Evolutionary conservation across 2,888 invertebrate species (phyloP).

Genomic region (Protodeltote pygarga): DNA sequence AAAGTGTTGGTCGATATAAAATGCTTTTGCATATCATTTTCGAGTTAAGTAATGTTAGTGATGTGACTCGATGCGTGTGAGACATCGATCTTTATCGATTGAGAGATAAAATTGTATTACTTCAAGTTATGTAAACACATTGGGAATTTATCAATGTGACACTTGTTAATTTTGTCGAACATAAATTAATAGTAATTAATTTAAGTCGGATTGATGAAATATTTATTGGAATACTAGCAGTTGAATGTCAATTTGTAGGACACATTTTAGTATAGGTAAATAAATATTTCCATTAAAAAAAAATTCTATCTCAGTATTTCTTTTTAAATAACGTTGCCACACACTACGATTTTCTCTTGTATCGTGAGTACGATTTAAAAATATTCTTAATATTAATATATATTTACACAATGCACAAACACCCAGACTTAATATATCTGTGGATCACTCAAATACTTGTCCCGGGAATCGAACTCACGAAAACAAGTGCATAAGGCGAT

Average conservation of each 20-base stretch:
- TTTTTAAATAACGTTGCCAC: too few relatives aligned
- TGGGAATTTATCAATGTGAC: conserved; percentile 13
- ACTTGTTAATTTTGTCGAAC: conserved; percentile 18
- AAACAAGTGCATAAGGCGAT: too few relatives aligned
- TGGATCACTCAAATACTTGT: too few relatives aligned
- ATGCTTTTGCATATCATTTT: conserved; percentile 41
- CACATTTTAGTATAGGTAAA: conserved; percentile 1
- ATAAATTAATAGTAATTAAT: conserved; percentile 13
- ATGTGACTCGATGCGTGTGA: conserved; percentile 6
- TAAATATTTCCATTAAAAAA: too few relatives aligned
- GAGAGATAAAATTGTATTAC: conserved; percentile 16
- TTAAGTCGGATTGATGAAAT: conserved; percentile 1
- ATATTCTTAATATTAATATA: too few relatives aligned
- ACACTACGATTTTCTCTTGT: too few relatives aligned
- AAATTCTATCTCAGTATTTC: too few relatives aligned
- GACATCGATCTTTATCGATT: conserved; percentile 17
- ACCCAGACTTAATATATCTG: too few relatives aligned
- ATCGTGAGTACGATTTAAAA: too few relatives aligned
- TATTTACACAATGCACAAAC: too few relatives aligned
- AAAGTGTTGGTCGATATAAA: conserved; percentile 29
- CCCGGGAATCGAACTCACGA: too few relatives aligned
- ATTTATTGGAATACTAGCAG: not conserved
- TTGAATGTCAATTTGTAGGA: not conserved
- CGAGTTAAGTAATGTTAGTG: conserved; percentile 19
- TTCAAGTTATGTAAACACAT: conserved; percentile 7